Evolutionary conservation across 2,797 vertebrate species (phyloP).

Genomic region (Gymnoscopelus microlampas): DNA sequence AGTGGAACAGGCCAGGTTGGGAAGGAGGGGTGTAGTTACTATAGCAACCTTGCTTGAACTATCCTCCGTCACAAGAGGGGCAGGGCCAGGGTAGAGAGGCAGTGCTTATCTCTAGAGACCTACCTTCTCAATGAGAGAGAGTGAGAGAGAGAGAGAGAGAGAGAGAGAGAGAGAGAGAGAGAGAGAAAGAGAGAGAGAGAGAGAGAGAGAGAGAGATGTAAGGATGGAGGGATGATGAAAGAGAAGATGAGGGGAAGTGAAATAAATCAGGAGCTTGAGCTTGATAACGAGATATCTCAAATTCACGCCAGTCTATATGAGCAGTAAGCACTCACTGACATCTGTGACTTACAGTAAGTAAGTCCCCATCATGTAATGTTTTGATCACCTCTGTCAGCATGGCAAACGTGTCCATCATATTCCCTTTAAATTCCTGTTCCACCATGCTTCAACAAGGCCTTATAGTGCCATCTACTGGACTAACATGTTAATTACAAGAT

Average conservation of each 20-base stretch:
- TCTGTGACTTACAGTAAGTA: too few species aligned
- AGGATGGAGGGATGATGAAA: neutral
- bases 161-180: constrained; percentile 2
- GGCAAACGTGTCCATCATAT: neutral
- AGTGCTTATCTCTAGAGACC: constrained; percentile 35
- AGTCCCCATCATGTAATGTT: neutral
- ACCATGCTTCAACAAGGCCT: neutral
- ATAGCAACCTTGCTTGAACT: constrained; percentile 69
- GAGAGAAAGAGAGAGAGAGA: constrained; percentile 9
- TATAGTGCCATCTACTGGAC: constrained; percentile 56
- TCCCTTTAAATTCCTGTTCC: neutral
- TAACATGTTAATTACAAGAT: constrained; percentile 26
- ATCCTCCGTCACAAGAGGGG: constrained; percentile 50
- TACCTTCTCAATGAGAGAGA: constrained; percentile 28
- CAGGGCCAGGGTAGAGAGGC: constrained; percentile 23
- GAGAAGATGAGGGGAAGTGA: neutral
- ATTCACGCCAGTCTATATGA: too few species aligned
- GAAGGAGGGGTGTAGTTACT: constrained; percentile 58
- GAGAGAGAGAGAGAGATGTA: neutral
- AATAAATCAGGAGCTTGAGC: too few species aligned
- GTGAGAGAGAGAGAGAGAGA: constrained; percentile 5
- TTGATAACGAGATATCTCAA: too few species aligned
- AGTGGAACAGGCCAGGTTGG: constrained; percentile 48
- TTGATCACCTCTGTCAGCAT: neutral
- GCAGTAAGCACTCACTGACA: too few species aligned